Percentiles rank a stretch among this genome's conserved stretches.
These are phyloP conservation scores for Muntiacus muntjak DNA, from an alignment of 2,113 vertebrate genomes.

Conservation along the genomic window DNA sequence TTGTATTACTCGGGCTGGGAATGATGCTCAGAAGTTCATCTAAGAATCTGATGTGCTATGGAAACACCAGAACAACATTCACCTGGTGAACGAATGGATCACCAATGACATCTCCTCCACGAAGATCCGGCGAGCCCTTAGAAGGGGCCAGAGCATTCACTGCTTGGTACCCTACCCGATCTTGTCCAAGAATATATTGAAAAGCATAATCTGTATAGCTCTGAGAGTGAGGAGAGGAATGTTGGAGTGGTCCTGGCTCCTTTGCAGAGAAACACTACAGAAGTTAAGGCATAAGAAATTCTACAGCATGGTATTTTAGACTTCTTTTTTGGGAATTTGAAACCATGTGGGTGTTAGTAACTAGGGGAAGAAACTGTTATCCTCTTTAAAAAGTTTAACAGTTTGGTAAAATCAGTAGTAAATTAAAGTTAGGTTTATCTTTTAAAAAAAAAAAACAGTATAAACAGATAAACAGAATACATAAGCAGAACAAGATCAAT, in stretches of 20 bases:
- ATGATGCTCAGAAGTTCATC: slow-evolving; percentile 85
- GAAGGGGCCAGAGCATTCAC: slow-evolving; percentile 88
- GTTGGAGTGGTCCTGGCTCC: slow-evolving; percentile 84
- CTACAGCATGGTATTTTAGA: accelerated
- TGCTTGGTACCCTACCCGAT: slow-evolving; percentile 92
- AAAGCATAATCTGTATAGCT: slow-evolving; percentile 82
- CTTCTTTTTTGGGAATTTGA: neutral
- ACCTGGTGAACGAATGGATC: slow-evolving; percentile 92
- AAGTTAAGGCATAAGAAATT: neutral
- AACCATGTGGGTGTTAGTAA: neutral
- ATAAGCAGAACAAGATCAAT: neutral
- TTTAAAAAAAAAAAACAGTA: neutral
- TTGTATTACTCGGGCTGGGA: slow-evolving; percentile 87
- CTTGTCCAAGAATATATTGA: slow-evolving; percentile 84
- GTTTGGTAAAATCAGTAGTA: neutral
- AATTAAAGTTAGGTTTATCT: neutral
- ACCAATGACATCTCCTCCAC: slow-evolving; percentile 94
- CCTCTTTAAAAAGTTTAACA: neutral
- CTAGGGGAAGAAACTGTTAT: neutral
- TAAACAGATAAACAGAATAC: neutral
- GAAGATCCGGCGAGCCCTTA: slow-evolving; percentile 88
- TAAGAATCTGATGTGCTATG: slow-evolving; percentile 91
- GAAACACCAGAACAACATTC: slow-evolving; percentile 88
- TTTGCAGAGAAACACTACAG: slow-evolving; percentile 75
- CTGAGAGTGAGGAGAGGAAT: slow-evolving; percentile 89